Base-by-base conservation (phyloP, 1,140 invertebrate species). In the Hesperophylax magnus region DNA sequence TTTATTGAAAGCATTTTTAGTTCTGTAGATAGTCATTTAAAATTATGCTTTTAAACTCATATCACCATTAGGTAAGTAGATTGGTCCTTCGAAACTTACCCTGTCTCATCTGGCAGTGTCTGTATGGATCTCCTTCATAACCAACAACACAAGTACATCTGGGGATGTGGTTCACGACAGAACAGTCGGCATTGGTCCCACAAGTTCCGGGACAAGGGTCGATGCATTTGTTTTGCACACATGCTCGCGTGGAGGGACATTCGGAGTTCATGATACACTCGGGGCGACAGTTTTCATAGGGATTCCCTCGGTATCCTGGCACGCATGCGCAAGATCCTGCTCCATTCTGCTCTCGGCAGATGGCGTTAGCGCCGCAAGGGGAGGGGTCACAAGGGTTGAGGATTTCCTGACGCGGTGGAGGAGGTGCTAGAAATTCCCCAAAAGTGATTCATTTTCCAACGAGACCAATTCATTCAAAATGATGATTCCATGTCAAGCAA, bases 91-190 rank as follows among this genome's bases (percentile, higher is more conserved):
- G 11, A 47, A 47, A 47, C 79, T 84, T 84, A 81, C 80, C 81
- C 69, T 77, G 24, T 67, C 47, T 53, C n/a, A 81, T n/a, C 20
- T 77, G 27, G 56, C 88, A 91, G 81, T 89, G 83, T 61, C 91
- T 91, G 85, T 95, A 93, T 20, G 96, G 94, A 90, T 97, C 94
- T 65, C 96, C 96, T 78, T 93, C 92, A 86, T 94, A 94, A 86
- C 96, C 95, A 79, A 93, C 90, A 47, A 90, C 85, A 86, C 94
- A 95, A 79, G 88, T 89, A 86, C 94, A 94, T 34, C 89, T 91
- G 8, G 93, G 93, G 63, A 91, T 87, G 84, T 94, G 94, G 85
- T 93, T 93, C 24, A 93, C 86, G 2, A 93, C 91, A 27, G 88
- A 88, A 86, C 94, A 95, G 84, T 93, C 90, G 3, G 94, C 92